A percentile compares a stretch with the other conserved stretches of the same genome.
Evolutionary conservation across 2,888 invertebrate species (phyloP).

Genomic region (Imbricaverruca yamaguchii): DNA sequence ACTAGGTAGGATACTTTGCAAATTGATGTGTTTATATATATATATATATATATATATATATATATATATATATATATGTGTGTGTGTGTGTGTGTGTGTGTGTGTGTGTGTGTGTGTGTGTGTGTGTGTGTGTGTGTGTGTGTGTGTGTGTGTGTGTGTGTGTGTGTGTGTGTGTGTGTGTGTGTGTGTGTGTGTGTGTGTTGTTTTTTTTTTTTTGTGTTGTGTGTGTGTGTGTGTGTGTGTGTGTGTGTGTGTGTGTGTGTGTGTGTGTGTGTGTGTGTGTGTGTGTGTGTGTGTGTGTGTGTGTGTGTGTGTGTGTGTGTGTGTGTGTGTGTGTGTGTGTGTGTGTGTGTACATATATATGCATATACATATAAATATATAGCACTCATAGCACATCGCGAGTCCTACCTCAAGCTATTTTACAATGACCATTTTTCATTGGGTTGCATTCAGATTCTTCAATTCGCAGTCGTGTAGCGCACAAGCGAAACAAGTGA

Average conservation of each 20-base stretch:
- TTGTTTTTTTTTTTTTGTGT: constrained; percentile 23
- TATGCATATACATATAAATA: too few relatives aligned
- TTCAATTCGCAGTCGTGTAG: too few relatives aligned
- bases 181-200: constrained; percentile 4
- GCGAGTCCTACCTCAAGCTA: too few relatives aligned
- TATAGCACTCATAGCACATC: too few relatives aligned
- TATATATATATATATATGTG: constrained; percentile 20
- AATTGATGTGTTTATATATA: neutral
- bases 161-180: constrained; percentile 1
- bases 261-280: neutral
- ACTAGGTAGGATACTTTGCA: too few relatives aligned
- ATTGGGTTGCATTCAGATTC: too few relatives aligned
- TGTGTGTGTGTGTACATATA: neutral
- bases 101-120: constrained; percentile 14
- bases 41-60: constrained; percentile 23
- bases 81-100: constrained; percentile 15
- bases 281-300: neutral
- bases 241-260: constrained; percentile 12
- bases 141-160: neutral
- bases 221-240: constrained; percentile 7
- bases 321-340: neutral
- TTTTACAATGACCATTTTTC: too few relatives aligned
- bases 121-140: neutral
- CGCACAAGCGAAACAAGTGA: too few relatives aligned
- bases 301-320: neutral